Conservation (phyloP, 2,113 vertebrate genomes). For the Istiophorus platypterus region DNA sequence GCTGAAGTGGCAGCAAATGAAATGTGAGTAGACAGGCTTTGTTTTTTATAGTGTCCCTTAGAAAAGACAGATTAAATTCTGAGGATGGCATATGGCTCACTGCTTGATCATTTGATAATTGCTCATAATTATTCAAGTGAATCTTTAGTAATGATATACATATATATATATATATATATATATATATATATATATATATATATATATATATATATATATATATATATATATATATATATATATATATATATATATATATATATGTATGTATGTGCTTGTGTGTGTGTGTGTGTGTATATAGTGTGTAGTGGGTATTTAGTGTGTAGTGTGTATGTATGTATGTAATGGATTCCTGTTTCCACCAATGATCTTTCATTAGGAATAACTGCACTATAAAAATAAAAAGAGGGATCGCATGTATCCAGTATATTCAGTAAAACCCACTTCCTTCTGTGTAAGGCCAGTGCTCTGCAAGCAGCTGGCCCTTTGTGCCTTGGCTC, state of each 20-base stretch:
- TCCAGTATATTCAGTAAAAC: slow-evolving; percentile 49
- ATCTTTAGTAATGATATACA: not conserved
- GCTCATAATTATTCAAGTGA: not conserved
- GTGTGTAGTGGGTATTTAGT: no score
- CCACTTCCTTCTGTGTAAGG: slow-evolving; percentile 61
- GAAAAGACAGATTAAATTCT: not conserved
- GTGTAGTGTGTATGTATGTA: no score
- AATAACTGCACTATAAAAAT: slow-evolving; percentile 41
- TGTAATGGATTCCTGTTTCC: no score
- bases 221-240: no score
- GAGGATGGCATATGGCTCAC: not conserved
- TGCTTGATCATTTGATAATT: not conserved
- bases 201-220: no score
- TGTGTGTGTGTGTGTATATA: no score
- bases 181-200: no score
- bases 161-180: not conserved
- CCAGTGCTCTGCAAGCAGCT: slow-evolving; percentile 81
- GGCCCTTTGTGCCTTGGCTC: slow-evolving; percentile 78
- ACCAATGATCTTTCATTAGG: slow-evolving; percentile 27
- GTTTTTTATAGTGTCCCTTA: not conserved
- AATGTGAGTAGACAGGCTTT: slow-evolving; percentile 20
- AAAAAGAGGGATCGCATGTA: slow-evolving; percentile 53
- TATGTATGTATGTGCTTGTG: no score
- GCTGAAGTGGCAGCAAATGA: slow-evolving; percentile 23
- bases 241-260: no score